Conservation (phyloP, 2,888 invertebrate species). For the Neelides folsomi region DNA sequence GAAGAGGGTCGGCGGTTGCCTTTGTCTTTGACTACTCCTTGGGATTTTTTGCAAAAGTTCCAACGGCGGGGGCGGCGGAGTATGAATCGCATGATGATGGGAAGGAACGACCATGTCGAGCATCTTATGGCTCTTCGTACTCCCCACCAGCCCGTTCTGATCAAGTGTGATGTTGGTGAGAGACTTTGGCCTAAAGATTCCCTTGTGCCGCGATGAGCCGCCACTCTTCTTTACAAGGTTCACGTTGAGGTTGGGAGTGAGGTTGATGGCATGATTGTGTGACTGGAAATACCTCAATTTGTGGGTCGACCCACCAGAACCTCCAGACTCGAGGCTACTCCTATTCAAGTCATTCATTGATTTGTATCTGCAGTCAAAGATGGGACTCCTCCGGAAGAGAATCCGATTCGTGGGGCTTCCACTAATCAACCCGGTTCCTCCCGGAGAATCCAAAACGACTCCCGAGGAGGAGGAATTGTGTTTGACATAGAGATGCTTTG, state of each 20-base stretch:
- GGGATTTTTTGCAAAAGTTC: constrained; percentile 18
- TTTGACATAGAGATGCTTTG: too few relatives aligned
- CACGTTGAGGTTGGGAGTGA: constrained; percentile 19
- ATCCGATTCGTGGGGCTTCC: constrained; percentile 28
- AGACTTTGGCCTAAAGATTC: constrained; percentile 29
- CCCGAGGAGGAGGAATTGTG: too few relatives aligned
- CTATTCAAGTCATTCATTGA: constrained; percentile 31
- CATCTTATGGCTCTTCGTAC: constrained; percentile 13
- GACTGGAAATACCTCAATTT: constrained; percentile 17
- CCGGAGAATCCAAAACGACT: background rate
- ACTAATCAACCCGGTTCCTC: constrained; percentile 9
- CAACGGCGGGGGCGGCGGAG: constrained; percentile 23
- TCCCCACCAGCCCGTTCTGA: constrained; percentile 8
- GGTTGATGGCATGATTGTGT: constrained; percentile 16
- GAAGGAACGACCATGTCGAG: constrained; percentile 24
- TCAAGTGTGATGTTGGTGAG: constrained; percentile 25
- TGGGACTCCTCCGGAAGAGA: constrained; percentile 26
- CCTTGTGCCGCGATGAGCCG: constrained; percentile 14
- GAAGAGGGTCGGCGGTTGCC: background rate
- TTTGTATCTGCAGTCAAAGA: constrained; percentile 30
- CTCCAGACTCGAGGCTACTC: constrained; percentile 19
- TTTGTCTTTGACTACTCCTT: constrained; percentile 5
- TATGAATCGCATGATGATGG: constrained; percentile 20
- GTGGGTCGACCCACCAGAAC: constrained; percentile 9
- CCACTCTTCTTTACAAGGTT: constrained; percentile 17